Evolutionary conservation across 1,140 invertebrate genomes (phyloP), one percentile per base, ranked within the genome.

Genomic region (Hypothenemus hampei): DNA sequence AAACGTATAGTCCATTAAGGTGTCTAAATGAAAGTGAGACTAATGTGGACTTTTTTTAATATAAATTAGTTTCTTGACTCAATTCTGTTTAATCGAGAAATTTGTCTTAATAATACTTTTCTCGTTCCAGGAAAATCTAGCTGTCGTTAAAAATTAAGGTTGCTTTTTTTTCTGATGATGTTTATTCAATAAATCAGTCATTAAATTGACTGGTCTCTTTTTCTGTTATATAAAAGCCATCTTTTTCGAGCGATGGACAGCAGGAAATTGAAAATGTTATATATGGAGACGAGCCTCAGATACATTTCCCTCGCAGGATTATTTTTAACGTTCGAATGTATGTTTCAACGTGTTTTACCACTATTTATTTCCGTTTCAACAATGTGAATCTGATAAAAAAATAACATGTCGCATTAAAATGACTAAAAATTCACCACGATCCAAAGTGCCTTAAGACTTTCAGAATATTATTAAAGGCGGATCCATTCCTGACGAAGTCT

Each of bases 221-320:
- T n/a, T n/a, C n/a, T n/a, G n/a, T n/a, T n/a, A n/a, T n/a, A n/a
- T n/a, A n/a, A n/a, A n/a, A n/a, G n/a, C n/a, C 20, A 45, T 45
- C 41, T 20, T 26, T 47, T 50, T 50, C 41, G n/a, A 20, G 13
- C 33, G 15, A 10, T 23, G n/a, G 57, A 48, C 58, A 56, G 20
- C 22, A 36, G 58, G 58, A 60, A 60, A 60, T 60, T 60, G 58
- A 40, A 49, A 52, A 56, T 51, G 58, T 60, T 60, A 60, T 60
- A 56, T 55, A 60, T 60, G 58, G 58, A 60, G 48, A 55, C 50
- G 51, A 59, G 40, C 33, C 26, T 19, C n/a, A 24, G 51, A 45
- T 36, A 51, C 58, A 56, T 55, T 56, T 60, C 53, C 58, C 29
- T 22, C 48, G 7, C 35, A 19, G 48, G 35, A 33, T 31, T 46